Evolutionary conservation across 2,113 vertebrate genomes (phyloP).

Genomic region (Hyperopisus bebe): DNA sequence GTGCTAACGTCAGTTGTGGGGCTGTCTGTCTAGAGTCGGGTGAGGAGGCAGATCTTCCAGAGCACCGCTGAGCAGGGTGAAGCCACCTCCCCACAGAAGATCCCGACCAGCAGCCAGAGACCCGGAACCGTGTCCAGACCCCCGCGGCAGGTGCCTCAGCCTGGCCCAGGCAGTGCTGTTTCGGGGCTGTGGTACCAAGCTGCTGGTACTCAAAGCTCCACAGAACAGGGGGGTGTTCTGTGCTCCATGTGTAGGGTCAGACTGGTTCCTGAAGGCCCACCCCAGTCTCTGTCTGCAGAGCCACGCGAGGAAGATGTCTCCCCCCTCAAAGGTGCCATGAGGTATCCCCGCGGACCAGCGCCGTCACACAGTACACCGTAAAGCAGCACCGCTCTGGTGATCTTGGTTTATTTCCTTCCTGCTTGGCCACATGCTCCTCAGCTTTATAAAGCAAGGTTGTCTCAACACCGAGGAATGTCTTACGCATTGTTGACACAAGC

Average conservation of each 20-base stretch:
- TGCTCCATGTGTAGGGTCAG: not conserved
- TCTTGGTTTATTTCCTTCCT: not conserved
- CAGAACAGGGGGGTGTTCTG: not conserved
- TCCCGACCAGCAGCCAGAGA: not conserved
- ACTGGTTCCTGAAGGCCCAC: not conserved
- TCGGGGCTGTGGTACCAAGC: not conserved
- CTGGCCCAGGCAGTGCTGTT: not conserved
- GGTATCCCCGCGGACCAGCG: not conserved
- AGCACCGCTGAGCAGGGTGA: not conserved
- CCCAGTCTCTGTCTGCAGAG: not conserved
- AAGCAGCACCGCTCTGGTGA: not conserved
- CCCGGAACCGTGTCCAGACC: too few species aligned
- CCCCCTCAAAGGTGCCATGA: not conserved
- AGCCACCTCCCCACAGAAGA: not conserved
- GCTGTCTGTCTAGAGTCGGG: slow-evolving; percentile 14
- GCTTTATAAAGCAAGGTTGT: not conserved
- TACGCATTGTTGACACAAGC: not conserved
- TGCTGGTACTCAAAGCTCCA: not conserved
- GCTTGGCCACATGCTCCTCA: not conserved
- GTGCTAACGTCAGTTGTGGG: not conserved
- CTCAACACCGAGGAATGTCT: slow-evolving; percentile 7
- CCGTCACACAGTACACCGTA: not conserved
- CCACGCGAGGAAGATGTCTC: not conserved
- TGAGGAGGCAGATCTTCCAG: slow-evolving; percentile 24
- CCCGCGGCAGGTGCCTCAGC: not conserved